Conservation (phyloP, 1,140 invertebrate species). For the Platyscapa corneri region DNA sequence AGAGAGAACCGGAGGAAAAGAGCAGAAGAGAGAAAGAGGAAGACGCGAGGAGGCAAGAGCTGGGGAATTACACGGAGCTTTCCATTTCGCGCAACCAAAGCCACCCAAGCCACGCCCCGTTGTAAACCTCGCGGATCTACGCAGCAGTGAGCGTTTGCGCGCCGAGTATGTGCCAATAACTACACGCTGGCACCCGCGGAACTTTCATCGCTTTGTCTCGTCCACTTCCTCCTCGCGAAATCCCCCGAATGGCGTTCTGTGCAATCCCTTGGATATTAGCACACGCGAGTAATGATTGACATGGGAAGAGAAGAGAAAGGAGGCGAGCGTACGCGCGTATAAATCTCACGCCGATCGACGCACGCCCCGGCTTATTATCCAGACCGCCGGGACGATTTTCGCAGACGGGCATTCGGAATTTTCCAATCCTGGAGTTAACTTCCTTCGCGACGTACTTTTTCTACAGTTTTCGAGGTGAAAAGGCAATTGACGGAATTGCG, state of each 20-base stretch:
- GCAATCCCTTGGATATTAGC: not conserved
- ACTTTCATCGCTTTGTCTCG: constrained; percentile 11
- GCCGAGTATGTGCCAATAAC: not conserved
- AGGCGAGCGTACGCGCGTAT: not conserved
- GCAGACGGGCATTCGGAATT: no score
- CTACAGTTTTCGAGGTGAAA: no score
- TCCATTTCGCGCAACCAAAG: not conserved
- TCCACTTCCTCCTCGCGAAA: not conserved
- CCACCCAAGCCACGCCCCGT: not conserved
- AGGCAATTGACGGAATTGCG: no score
- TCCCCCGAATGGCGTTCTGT: not conserved
- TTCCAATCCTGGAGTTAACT: no score
- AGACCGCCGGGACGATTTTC: no score
- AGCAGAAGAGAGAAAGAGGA: not conserved
- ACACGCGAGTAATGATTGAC: not conserved
- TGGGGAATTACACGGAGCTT: not conserved
- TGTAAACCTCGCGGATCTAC: not conserved
- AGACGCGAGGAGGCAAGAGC: not conserved
- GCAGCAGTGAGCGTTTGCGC: not conserved
- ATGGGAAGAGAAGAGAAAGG: not conserved
- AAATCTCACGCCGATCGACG: not conserved
- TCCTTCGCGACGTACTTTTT: no score
- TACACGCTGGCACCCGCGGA: not conserved
- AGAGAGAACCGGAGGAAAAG: constrained; percentile 32
- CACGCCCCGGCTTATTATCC: no score